Conservation (phyloP, 1,140 invertebrate species). For the Papilio polytes region DNA sequence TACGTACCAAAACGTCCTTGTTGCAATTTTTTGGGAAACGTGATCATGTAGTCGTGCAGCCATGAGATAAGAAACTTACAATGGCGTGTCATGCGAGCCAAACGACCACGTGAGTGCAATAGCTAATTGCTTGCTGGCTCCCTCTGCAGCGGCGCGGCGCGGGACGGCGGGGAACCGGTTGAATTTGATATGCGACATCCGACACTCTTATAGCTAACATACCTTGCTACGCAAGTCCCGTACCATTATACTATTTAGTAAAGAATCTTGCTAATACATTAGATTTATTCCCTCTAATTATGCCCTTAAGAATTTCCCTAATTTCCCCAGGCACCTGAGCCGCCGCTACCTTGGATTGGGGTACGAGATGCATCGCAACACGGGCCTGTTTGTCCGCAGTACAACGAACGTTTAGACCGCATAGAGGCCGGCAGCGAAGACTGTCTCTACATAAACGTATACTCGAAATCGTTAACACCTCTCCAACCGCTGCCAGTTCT, state of each 20-base stretch:
- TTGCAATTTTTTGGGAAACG: slow-evolving; percentile 5
- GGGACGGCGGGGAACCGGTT: slow-evolving; percentile 15
- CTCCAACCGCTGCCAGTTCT: slow-evolving; percentile 85
- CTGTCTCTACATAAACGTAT: slow-evolving; percentile 91
- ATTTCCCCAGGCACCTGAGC: slow-evolving; percentile 72
- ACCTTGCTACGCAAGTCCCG: background rate
- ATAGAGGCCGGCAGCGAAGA: slow-evolving; percentile 84
- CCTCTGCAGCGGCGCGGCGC: background rate
- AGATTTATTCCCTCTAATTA: background rate
- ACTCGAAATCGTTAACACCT: slow-evolving; percentile 77
- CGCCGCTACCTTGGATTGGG: slow-evolving; percentile 80
- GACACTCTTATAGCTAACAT: slow-evolving; percentile 11
- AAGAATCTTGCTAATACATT: background rate
- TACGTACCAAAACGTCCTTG: background rate
- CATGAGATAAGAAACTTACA: slow-evolving; percentile 2
- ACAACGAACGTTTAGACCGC: slow-evolving; percentile 65
- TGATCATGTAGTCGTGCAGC: background rate
- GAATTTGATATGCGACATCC: slow-evolving; percentile 9
- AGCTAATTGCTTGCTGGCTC: slow-evolving; percentile 2
- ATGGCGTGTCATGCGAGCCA: background rate
- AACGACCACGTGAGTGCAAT: slow-evolving; percentile 6
- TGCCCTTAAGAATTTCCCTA: background rate
- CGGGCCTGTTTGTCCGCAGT: slow-evolving; percentile 81
- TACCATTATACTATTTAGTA: background rate
- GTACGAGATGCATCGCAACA: slow-evolving; percentile 77